Evolutionary conservation across 2,797 vertebrate species (phyloP), one percentile per base, ranked within the genome.

Genomic region (Triplophysa bombifrons): DNA sequence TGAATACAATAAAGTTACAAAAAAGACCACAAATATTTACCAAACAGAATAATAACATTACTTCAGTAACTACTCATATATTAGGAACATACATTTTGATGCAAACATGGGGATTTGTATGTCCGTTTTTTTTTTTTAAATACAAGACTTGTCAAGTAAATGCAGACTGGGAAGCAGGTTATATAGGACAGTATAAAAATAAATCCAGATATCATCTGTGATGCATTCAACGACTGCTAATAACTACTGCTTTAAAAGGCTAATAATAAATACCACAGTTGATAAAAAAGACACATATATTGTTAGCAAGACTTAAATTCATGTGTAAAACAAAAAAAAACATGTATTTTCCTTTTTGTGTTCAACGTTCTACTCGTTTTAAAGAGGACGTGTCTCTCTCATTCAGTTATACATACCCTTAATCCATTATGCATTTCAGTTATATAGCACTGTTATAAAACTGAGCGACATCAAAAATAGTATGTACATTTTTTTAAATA

Each of bases 181-280:
- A 81, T 81, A 83, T 80, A 83, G 53, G 9, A 85, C 78, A 68
- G 72, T 80, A 71, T 53, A 82, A 83, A 78, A 86, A 84, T 77
- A 81, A 82, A 76, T 76, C 68, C 72, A 80, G 55, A 81, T 72
- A 74, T 77, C 44, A 48, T 72, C 86, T 86, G 89, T 8, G 34
- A 90, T 88, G 84, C 84, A 88, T 88, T 90, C 87, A 86, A 78
- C 17, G n/a, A 75, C 72, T 75, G 82, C 81, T 85, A 85, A 63
- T 80, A 72, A 80, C 80, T 78, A 78, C 71, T 50, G 70, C 65
- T 85, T 84, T 25, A 72, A 85, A 86, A 81, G 88, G 78, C 82
- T 82, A 85, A 83, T 84, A 93, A 94, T 93, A 93, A 94, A 94
- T 93, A 94, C 87, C 85, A 89, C 84, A 88, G 85, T 91, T 88